Evolutionary conservation across 2,797 vertebrate genomes (phyloP), one percentile per base, ranked within the genome.

Genomic region (Ambastaia sidthimunki): DNA sequence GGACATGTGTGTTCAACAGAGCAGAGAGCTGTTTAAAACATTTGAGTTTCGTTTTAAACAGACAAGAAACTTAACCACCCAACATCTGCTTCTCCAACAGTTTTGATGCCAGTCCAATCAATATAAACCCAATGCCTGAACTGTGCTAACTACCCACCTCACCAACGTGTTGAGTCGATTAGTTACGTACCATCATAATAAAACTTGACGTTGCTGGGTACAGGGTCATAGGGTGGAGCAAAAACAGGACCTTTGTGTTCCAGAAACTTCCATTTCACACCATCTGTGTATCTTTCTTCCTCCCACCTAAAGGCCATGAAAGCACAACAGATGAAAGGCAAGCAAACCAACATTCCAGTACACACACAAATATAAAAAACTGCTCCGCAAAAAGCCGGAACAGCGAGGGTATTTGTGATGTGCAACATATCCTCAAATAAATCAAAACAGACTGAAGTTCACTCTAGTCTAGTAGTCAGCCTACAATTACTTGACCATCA

Each of bases 171-270:
- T 18, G 28, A 67, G 15, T 37, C 16, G 5, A 50, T 81, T 5
- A 62, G 50, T 2, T 25, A 87, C 95, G 93, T 92, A 98, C 98
- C 97, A 88, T 99, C 97, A 86, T 98, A 99, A 90, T 93, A 97
- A 92, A 99, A 99, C 86, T 94, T 96, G 89, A 99, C 95, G 72
- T 94, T 88, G 88, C 90, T 94, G 78, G 98, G 96, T 87, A 99
- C 86, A 87, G 98, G 96, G 5, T 98, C 97, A 76, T 99, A 99
- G 0, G 96, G 95, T 4, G 97, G 96, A 37, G 98, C 98, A 92
- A 99, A 98, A 63, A 99, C 97, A 0, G 98, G 98, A 15, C 98
- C 98, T 94, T 97, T 98, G 92, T 99, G 98, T 90, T 99, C 98
- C 89, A 99, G 90, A 90, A 99, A 98, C 89, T 93, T 98, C 98